phyloP scores from a whole-genome alignment of 2,797 vertebrate genomes.

The Mormyrops boulengeri region DNA sequence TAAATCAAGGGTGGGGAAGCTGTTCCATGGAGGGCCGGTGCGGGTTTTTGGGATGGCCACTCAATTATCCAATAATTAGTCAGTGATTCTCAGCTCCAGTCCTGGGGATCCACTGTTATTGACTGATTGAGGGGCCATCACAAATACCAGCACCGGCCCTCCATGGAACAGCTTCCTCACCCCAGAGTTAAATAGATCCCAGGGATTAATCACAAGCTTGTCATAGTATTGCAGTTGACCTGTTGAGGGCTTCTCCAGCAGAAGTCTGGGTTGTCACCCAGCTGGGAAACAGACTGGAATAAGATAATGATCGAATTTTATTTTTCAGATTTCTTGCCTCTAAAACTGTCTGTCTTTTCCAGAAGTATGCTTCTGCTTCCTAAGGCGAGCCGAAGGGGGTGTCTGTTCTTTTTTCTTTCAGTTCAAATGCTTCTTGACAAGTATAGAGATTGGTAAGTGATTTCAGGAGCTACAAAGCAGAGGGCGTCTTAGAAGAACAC shows the following conservation, averaged over 20 bases:
- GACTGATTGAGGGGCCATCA: background rate
- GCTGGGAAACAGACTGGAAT: background rate
- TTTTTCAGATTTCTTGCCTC: background rate
- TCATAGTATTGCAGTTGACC: background rate
- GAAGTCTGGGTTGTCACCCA: background rate
- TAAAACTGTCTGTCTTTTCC: background rate
- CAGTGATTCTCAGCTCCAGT: no score
- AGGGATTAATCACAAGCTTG: background rate
- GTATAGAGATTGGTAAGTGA: background rate
- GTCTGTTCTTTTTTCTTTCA: background rate
- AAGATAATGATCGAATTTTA: background rate
- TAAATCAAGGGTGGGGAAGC: background rate
- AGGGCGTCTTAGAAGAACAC: background rate
- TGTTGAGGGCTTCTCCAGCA: background rate
- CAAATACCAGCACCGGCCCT: background rate
- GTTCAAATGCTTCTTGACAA: background rate
- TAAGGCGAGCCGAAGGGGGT: background rate
- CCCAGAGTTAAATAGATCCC: background rate
- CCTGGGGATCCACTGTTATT: background rate
- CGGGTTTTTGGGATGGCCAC: background rate
- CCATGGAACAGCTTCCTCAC: background rate
- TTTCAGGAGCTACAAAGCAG: background rate
- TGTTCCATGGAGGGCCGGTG: background rate
- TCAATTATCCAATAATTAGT: background rate
- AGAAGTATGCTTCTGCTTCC: background rate